Base-by-base conservation (phyloP, 2,888 invertebrate species). In the Oligia strigilis region DNA sequence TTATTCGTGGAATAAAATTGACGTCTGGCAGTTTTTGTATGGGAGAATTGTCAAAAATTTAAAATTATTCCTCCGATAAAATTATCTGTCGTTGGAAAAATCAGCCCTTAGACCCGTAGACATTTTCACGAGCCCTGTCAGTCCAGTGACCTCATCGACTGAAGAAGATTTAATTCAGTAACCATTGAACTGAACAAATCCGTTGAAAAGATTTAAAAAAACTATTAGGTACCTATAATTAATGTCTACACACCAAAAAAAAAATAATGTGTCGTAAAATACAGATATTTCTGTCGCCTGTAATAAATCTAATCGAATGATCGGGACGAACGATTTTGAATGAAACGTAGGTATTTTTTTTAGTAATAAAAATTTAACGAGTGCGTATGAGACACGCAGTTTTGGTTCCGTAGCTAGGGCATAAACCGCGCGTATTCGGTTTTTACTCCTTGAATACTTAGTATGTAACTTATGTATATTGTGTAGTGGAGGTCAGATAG, bases 301-400 rank as follows among this genome's bases (percentile, higher is more conserved):
- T 87, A 87, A 90, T 92, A 91, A 91, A 92, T 90, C 83, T 89
- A 90, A 89, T 90, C 89, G 85, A 90, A 88, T 86, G 85, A 90
- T 89, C 87, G 81, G 69, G 84, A 78, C 83, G 83, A 88, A 69
- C 86, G 91, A 82, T 89, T 88, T 86, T 90, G 90, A 90, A 92
- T 89, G 85, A 85, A 86, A 85, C 77, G 78, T 85, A 43, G 82
- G 78, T 81, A 82, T 86, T 84, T 87, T 88, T 81, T 80, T 81
- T 58, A 9, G 88, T 84, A 88, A 89, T 89, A 91, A 89, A 83
- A 75, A 65, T 43, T 82, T 40, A 82, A 36, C n/a, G 65, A 74
- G 46, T 52, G 14, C 14, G 66, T 55, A 14, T 69, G 19, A 11
- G 6, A 40, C 43, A 5, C 3, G 14, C 11, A n/a, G 2, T 36